Base-by-base conservation (phyloP, 2,888 invertebrate species). In the Lasius platythorax region DNA sequence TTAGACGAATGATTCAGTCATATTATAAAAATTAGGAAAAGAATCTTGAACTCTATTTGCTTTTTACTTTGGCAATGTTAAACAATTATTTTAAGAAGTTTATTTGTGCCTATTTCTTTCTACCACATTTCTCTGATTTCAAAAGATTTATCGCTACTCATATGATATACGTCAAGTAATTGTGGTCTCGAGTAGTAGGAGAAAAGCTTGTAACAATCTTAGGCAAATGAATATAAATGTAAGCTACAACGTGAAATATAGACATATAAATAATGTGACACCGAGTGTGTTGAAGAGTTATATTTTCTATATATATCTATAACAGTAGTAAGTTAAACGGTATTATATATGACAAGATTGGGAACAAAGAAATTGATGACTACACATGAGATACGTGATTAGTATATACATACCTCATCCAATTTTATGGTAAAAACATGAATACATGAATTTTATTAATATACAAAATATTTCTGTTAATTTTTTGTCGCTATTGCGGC, bases 221-320 rank as follows among this genome's bases (percentile, higher is more conserved):
- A 18, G 33, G n/a, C 70, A 53, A 72, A 72, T 72, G 12, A 33
- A 72, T 33, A 37, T n/a, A 53, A 72, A 72, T 56, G 53, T n/a
- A 46, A 70, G 8, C 30, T 68, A 4, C 3, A 56, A 23, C 12
- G 1, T 53, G 15, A 53, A 53, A 53, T 23, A 53, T 15, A 56
- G 8, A 33, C 33, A 53, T 6, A 18, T 72, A 56, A 70, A n/a
- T 68, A 30, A 30, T n/a, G 43, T 12, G 2, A 1, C 9, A 50
- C 1, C 28, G 2, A 3, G 28, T 28, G 11, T 28, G 9, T 28
- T 28, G 4, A 68, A 28, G 50, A 46, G 28, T 68, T 15, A 50
- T 18, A 50, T 50, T 50, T 50, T 1, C 18, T 46, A 46, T 0
- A 43, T 43, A 3, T 43, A 43, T 15, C 12, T 5, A 50, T 50